Evolutionary conservation across 1,140 invertebrate genomes (phyloP).

Genomic region (Ylistrum balloti): DNA sequence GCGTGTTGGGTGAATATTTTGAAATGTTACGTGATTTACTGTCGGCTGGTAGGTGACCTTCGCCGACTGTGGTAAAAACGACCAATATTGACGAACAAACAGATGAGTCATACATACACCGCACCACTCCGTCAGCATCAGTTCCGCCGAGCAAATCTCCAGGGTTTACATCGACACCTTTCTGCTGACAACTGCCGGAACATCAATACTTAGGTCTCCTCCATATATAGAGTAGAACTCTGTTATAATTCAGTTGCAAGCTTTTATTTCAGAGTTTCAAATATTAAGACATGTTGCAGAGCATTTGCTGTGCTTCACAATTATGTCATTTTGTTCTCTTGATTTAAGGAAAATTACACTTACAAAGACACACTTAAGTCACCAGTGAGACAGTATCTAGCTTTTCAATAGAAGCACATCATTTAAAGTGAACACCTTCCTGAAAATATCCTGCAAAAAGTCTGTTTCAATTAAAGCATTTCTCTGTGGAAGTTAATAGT

Average conservation of each 20-base stretch:
- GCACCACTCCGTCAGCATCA: conserved; percentile 12
- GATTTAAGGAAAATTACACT: neutral
- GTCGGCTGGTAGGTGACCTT: conserved; percentile 20
- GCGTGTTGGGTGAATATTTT: neutral
- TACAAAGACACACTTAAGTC: neutral
- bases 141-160: neutral
- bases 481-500: neutral
- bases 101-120: neutral
- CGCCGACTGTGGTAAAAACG: conserved; percentile 7
- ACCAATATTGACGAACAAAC: conserved; percentile 34
- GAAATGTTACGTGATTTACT: neutral
- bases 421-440: neutral
- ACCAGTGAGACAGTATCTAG: neutral
- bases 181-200: conserved; percentile 16
- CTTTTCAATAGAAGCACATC: neutral
- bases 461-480: neutral
- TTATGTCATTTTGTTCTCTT: neutral
- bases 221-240: neutral
- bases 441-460: neutral
- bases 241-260: neutral
- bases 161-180: conserved; percentile 17
- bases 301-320: too few relatives aligned
- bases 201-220: neutral
- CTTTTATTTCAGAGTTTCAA: neutral
- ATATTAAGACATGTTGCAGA: neutral